Base-by-base conservation (phyloP, 92 coral and sea anemone genomes). In the Epizoanthus ramosus region DNA sequence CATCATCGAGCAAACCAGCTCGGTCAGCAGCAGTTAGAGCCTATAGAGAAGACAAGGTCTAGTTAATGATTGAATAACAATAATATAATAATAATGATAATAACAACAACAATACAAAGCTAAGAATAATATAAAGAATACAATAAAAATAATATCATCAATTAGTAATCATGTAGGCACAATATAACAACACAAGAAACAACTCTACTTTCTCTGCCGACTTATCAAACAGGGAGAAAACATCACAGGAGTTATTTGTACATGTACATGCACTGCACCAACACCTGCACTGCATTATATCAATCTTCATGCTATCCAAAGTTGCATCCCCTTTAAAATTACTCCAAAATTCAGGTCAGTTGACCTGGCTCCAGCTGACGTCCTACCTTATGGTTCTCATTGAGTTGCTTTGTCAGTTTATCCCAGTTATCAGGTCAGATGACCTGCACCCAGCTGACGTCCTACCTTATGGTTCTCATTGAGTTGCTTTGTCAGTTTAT, bases 1-100 rank as follows among this genome's bases (percentile, higher is more conserved):
- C 85, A 59, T 91, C 94, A 58, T 91, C 92, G 14, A 91, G 84
- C 21, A 91, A 72, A 50, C 92, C 94, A 4, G 94, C 86, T 67
- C 94, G 75, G 58, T 91, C 94, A 64, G 94, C 88, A 5, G 92
- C 73, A 56, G 88, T 84, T 31, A 90, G 59, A 73, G 37, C 88
- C 91, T 90, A 23, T 59, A 8, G 25, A 14, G 16, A 37, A 21
- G 45, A 53, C 14, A 60, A 19, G 52, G 61, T 50, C n/a, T 12
- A 33, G 76, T 70, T 70, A 69, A 45, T 45, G 50, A 10, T 9
- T 43, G 50, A 43, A 50, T 37, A 37, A 37, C 43, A 37, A 37
- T 37, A 37, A 37, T 37, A 37, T 37, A 37, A 37, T 37, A 37
- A 37, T 3, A 37, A 37, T 37, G 0, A 37, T 37, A 50, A 50